Evolutionary conservation across 2,113 vertebrate genomes (phyloP).

Genomic region (Lates calcarifer): DNA sequence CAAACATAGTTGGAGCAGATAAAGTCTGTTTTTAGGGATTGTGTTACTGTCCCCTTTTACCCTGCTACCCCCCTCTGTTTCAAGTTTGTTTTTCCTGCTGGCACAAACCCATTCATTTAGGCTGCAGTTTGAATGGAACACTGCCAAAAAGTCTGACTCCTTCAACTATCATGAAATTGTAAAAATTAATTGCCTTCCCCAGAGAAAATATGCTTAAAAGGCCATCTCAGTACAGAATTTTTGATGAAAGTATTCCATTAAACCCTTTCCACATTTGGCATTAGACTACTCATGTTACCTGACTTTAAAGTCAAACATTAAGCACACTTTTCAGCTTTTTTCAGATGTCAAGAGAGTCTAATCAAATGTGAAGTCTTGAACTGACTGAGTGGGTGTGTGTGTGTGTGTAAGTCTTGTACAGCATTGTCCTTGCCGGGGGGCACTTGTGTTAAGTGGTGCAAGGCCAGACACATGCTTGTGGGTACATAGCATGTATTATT

Average conservation of each 20-base stretch:
- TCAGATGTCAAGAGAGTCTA: slow-evolving; percentile 42
- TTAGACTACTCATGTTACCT: slow-evolving; percentile 60
- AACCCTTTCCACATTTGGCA: slow-evolving; percentile 53
- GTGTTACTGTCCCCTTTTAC: slow-evolving; percentile 66
- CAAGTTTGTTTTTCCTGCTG: slow-evolving; percentile 61
- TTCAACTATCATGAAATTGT: slow-evolving; percentile 63
- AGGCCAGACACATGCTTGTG: slow-evolving; percentile 46
- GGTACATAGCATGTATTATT: slow-evolving; percentile 54
- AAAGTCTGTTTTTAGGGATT: slow-evolving; percentile 68
- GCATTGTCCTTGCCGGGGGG: slow-evolving; percentile 37
- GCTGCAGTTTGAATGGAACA: slow-evolving; percentile 49
- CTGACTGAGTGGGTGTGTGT: slow-evolving; percentile 24
- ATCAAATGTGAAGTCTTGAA: slow-evolving; percentile 58
- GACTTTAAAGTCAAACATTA: slow-evolving; percentile 57
- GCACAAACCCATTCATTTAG: slow-evolving; percentile 60
- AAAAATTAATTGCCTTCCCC: slow-evolving; percentile 68
- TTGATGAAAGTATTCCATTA: slow-evolving; percentile 68
- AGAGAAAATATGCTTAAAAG: slow-evolving; percentile 54
- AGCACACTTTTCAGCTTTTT: slow-evolving; percentile 42
- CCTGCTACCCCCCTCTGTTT: slow-evolving; percentile 32
- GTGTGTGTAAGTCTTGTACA: slow-evolving; percentile 19
- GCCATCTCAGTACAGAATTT: slow-evolving; percentile 26
- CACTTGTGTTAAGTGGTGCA: slow-evolving; percentile 45
- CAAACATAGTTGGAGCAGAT: slow-evolving; percentile 66
- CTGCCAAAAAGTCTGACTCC: slow-evolving; percentile 61